phyloP scores from a whole-genome alignment of 2,888 invertebrate genomes.

The Papilio gigon region DNA sequence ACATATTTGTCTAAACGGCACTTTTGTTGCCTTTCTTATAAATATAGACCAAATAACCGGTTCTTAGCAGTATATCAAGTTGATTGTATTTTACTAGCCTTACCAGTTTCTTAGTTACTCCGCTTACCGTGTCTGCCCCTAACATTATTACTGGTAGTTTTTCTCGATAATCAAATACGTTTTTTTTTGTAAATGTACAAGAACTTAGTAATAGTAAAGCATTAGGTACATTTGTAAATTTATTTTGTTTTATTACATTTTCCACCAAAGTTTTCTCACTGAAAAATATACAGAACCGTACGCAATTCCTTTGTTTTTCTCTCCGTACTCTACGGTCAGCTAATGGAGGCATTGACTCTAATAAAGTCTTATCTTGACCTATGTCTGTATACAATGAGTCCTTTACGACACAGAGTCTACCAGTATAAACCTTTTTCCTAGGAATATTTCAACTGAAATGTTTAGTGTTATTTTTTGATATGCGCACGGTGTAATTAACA shows the following conservation, averaged over 20 bases:
- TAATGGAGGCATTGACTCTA: constrained; percentile 3
- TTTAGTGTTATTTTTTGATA: neutral
- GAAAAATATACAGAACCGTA: neutral
- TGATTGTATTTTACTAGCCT: neutral
- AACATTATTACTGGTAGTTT: too few relatives aligned
- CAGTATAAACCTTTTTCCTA: neutral
- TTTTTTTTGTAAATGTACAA: too few relatives aligned
- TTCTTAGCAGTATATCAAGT: neutral
- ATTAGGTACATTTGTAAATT: too few relatives aligned
- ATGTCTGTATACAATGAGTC: constrained; percentile 12
- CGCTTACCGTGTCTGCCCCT: too few relatives aligned
- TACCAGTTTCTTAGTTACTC: neutral
- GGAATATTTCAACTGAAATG: neutral
- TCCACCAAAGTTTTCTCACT: neutral
- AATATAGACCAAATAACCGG: constrained; percentile 10
- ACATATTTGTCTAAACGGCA: constrained; percentile 13
- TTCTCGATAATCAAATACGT: too few relatives aligned
- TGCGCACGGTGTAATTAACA: too few relatives aligned
- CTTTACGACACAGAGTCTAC: neutral
- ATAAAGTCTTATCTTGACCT: constrained; percentile 11
- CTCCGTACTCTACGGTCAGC: neutral
- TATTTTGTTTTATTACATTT: too few relatives aligned
- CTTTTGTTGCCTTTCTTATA: constrained; percentile 16
- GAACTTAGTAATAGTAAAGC: too few relatives aligned
- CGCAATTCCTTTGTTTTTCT: neutral